Evolutionary conservation across 2,888 invertebrate species (phyloP).

Genomic region (Masnerella sp.): DNA sequence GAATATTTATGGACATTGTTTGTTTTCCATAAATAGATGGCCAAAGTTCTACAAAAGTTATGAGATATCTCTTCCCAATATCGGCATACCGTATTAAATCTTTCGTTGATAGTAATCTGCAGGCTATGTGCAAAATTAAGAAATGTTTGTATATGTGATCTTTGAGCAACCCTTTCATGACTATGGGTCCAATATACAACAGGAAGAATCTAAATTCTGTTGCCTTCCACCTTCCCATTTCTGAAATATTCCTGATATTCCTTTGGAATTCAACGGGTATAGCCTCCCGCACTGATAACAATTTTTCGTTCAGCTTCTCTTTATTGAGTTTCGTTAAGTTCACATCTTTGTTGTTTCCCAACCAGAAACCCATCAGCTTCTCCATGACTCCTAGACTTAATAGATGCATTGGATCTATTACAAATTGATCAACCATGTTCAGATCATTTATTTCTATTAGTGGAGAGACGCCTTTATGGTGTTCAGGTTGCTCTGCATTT

Average conservation of each 20-base stretch:
- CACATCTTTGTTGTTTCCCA: background rate
- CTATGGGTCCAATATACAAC: background rate
- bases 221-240: background rate
- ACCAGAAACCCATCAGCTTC: background rate
- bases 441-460: background rate
- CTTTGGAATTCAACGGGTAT: background rate
- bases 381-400: background rate
- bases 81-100: background rate
- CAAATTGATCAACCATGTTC: background rate
- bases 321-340: background rate
- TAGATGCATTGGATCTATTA: conserved; percentile 1
- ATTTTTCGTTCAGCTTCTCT: background rate
- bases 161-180: background rate
- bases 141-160: background rate
- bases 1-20: background rate
- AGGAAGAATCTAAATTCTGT: conserved; percentile 1
- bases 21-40: background rate
- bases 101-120: background rate
- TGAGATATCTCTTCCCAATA: background rate
- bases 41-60: background rate
- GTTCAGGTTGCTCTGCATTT: background rate
- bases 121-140: background rate
- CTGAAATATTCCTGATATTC: background rate
- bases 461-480: background rate
- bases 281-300: background rate